These are phyloP conservation scores for Halcyon smyrnensis DNA, from an alignment of 2,797 vertebrate genomes.

Conservation along the genomic window DNA sequence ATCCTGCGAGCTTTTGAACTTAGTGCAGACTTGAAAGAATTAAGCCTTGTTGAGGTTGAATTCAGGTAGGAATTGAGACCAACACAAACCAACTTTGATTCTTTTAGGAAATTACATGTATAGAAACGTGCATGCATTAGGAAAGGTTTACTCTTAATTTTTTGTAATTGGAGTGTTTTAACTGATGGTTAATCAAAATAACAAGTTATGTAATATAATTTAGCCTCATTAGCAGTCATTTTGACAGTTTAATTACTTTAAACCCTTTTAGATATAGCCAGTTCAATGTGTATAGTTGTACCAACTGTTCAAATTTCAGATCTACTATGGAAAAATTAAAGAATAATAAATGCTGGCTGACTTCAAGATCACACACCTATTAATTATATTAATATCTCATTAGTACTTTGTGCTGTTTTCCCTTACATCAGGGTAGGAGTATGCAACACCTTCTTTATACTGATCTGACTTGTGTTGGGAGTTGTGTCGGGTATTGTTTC, in stretches of 20 bases:
- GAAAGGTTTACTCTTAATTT: background rate
- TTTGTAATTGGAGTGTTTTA: background rate
- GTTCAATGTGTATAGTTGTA: background rate
- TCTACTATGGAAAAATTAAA: background rate
- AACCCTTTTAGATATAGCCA: background rate
- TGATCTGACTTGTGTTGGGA: background rate
- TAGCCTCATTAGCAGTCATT: background rate
- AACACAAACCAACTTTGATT: background rate
- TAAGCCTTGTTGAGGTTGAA: slow-evolving; percentile 98
- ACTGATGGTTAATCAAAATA: background rate
- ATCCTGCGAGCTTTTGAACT: slow-evolving; percentile 97
- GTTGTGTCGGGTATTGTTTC: background rate
- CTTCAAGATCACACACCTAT: background rate
- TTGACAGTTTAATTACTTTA: background rate
- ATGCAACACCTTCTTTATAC: background rate
- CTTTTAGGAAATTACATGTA: background rate
- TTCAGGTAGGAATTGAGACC: slow-evolving; percentile 86
- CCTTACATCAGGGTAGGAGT: background rate
- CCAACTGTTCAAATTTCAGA: background rate
- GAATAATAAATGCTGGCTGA: background rate
- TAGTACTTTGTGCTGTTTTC: background rate
- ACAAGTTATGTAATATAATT: background rate
- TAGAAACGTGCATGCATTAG: background rate
- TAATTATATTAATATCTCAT: background rate
- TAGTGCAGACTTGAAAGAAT: slow-evolving; percentile 94